A percentile compares a stretch with the other conserved stretches of the same genome.
These are phyloP conservation scores for Cylloceria caligata DNA, from an alignment of 2,888 invertebrate species.

Conservation along the genomic window DNA sequence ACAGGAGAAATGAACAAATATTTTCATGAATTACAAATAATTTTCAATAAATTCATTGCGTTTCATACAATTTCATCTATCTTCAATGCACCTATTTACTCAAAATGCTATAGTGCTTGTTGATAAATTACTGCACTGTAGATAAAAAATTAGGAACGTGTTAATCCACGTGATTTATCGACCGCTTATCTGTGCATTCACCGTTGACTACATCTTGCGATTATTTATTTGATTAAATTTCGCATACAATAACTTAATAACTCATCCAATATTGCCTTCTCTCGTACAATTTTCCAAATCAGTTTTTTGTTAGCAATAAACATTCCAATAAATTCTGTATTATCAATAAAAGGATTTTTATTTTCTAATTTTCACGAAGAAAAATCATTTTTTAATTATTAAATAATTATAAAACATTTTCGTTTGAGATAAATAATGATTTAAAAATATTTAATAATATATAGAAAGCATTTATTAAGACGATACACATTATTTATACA, in stretches of 20 bases:
- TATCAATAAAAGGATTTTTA: too few relatives aligned
- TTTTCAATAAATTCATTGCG: not conserved
- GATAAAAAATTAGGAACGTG: not conserved
- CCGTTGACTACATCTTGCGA: not conserved
- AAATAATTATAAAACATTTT: too few relatives aligned
- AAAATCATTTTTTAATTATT: not conserved
- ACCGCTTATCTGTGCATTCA: constrained; percentile 15
- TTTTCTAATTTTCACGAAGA: too few relatives aligned
- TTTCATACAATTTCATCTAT: not conserved
- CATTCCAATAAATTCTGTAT: too few relatives aligned
- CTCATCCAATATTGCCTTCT: not conserved
- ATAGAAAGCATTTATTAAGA: too few relatives aligned
- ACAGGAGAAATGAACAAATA: not conserved
- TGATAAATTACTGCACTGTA: too few relatives aligned
- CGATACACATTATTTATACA: not conserved
- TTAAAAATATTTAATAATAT: too few relatives aligned
- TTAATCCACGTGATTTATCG: not conserved
- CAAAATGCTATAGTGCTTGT: not conserved
- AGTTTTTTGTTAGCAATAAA: not conserved
- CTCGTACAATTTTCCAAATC: not conserved
- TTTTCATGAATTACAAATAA: not conserved
- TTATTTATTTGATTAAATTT: not conserved
- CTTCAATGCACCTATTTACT: not conserved
- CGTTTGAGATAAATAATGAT: too few relatives aligned
- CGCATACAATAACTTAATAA: not conserved